Evolutionary conservation across 2,113 vertebrate genomes (phyloP), one percentile per base, ranked within the genome.

Genomic region (Solenodon paradoxus): DNA sequence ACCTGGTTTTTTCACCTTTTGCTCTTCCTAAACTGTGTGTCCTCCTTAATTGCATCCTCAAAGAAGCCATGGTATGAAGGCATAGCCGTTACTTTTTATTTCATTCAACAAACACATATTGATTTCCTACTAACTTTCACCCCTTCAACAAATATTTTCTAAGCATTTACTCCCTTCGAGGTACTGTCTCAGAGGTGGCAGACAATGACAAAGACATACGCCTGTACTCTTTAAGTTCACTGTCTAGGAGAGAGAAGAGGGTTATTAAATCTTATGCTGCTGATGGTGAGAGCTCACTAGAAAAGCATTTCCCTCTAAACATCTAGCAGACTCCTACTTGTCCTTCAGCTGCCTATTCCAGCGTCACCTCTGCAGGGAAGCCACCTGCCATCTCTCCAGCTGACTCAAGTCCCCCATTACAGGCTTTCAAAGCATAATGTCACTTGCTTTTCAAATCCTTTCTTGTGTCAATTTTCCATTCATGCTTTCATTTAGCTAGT

Each of bases 61-160:
- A 83, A n/a, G 57, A 95, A 90, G 68, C 74, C 24, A 26, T 13
- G 61, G 49, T 47, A 92, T n/a, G 49, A 69, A 12, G 61, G 20
- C 57, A 45, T 4, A 57, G 78, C 79, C 63, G 51, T 88, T 74
- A 90, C 53, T 82, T 95, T 92, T 86, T 87, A 94, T 95, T 75
- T 93, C 78, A 59, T 85, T 95, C 68, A 83, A 92, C 35, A 90
- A 90, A 75, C 32, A 49, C 2, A 12, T 57, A 64, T 47, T 35
- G 90, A 87, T 92, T 93, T 81, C 49, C 69, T 92, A 77, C 71
- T 61, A 82, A 35, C 78, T 83, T 83, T 64, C 71, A 95, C 57
- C 88, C 7, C 2, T 80, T 66, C 57, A 59, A 84, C 63, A 79
- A 75, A 88, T 92, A 80, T 74, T 95, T 95, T 87, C 69, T 82